Conservation (phyloP, 2,888 invertebrate species). For the Agrochola lota region DNA sequence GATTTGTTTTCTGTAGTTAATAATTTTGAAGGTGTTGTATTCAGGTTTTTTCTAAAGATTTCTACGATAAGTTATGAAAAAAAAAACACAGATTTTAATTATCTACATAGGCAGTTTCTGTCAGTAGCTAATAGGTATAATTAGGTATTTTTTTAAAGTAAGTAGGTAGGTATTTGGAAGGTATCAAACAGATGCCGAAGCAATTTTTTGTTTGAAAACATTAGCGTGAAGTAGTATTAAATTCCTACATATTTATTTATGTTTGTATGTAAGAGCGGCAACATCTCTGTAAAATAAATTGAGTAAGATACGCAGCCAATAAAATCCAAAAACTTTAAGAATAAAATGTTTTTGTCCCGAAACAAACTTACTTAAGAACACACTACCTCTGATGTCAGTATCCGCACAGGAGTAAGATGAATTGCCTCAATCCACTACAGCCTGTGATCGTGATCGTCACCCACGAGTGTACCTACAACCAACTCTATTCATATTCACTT, state of each 20-base stretch:
- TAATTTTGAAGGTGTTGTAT: neutral
- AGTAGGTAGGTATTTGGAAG: neutral
- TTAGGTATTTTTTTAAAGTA: neutral
- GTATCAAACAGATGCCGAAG: neutral
- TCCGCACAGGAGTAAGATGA: constrained; percentile 75
- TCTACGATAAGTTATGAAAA: neutral
- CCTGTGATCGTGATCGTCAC: constrained; percentile 63
- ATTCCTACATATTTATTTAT: neutral
- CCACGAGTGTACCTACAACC: constrained; percentile 19
- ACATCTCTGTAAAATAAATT: neutral
- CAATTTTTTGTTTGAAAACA: neutral
- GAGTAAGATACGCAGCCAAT: too few species aligned
- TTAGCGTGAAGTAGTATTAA: neutral
- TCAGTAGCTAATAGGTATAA: neutral
- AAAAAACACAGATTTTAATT: neutral
- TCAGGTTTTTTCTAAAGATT: neutral
- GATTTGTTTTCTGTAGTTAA: neutral
- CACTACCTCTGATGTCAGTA: constrained; percentile 61
- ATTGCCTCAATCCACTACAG: constrained; percentile 73
- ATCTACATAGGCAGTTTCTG: neutral
- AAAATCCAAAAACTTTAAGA: neutral
- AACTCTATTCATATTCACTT: constrained; percentile 58
- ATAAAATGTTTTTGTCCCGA: constrained; percentile 12
- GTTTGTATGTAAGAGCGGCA: neutral
- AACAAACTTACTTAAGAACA: constrained; percentile 20